Percentiles rank a stretch among this genome's conserved stretches.
Conservation (phyloP, 2,113 vertebrate genomes). For the Micronycteris hirsuta region DNA sequence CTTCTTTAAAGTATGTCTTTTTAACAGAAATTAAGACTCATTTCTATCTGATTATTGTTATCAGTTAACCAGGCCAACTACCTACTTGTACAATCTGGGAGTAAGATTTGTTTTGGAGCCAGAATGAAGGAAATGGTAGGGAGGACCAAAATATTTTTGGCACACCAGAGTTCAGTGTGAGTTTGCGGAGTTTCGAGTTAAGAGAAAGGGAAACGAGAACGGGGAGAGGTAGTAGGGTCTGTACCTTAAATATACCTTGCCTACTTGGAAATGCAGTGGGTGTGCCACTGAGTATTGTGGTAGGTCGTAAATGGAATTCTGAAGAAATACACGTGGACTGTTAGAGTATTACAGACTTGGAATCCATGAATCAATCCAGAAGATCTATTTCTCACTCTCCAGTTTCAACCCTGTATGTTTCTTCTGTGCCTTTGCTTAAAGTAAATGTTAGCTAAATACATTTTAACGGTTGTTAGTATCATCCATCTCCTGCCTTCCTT, state of each 20-base stretch:
- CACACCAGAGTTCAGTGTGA: not conserved
- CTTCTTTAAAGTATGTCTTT: slow-evolving; percentile 4
- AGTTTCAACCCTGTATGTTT: not conserved
- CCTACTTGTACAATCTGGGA: not conserved
- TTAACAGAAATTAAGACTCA: slow-evolving; percentile 16
- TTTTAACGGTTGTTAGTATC: not conserved
- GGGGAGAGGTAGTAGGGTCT: not conserved
- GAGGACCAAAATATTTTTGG: not conserved
- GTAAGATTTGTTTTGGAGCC: not conserved
- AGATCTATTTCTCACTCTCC: not conserved
- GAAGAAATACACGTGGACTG: not conserved
- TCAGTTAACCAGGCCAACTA: slow-evolving; percentile 1
- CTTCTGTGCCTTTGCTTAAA: not conserved
- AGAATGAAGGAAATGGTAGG: not conserved
- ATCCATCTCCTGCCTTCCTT: not conserved
- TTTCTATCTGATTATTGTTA: slow-evolving; percentile 33
- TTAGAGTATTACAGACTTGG: not conserved
- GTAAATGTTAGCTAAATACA: not conserved
- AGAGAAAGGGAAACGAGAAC: not conserved
- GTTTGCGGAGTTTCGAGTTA: not conserved
- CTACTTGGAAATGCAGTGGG: not conserved
- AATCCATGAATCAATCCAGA: not conserved
- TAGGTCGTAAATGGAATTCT: not conserved
- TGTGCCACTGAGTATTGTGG: not conserved
- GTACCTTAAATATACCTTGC: not conserved